Conservation (phyloP, 2,888 invertebrate genomes). For the Chalcis sispes region DNA sequence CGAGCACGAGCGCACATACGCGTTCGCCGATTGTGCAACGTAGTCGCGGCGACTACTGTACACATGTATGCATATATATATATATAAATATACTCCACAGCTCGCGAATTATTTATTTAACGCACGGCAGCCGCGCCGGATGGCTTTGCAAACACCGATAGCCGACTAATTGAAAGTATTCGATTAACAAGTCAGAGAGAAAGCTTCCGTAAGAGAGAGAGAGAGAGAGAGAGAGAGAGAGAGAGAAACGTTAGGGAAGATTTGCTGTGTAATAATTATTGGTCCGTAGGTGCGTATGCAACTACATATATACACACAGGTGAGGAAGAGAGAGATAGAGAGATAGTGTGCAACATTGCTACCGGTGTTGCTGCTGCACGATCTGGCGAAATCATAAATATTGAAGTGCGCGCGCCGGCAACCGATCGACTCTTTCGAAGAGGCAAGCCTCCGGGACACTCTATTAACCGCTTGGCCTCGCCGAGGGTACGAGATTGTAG, state of each 20-base stretch:
- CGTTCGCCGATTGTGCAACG: too few relatives aligned
- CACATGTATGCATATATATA: too few relatives aligned
- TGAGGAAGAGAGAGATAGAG: too few relatives aligned
- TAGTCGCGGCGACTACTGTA: too few relatives aligned
- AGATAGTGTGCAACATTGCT: too few relatives aligned
- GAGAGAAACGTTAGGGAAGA: too few relatives aligned
- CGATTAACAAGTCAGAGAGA: constrained; percentile 64
- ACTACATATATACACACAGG: too few relatives aligned
- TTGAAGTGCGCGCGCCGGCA: background rate
- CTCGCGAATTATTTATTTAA: constrained; percentile 48
- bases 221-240: background rate
- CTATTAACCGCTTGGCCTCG: too few relatives aligned
- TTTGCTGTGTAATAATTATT: constrained; percentile 64
- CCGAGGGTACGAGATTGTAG: too few relatives aligned
- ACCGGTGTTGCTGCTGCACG: background rate
- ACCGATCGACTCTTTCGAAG: background rate
- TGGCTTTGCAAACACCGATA: constrained; percentile 59
- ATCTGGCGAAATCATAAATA: constrained; percentile 58
- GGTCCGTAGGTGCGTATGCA: constrained; percentile 30
- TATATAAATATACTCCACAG: too few relatives aligned
- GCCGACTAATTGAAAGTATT: constrained; percentile 68
- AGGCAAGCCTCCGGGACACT: too few relatives aligned
- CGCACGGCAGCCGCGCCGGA: constrained; percentile 39
- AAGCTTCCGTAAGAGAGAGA: too few relatives aligned
- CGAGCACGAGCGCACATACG: background rate